Base-by-base conservation (phyloP, 2,113 vertebrate genomes). In the Dipodomys merriami region DNA sequence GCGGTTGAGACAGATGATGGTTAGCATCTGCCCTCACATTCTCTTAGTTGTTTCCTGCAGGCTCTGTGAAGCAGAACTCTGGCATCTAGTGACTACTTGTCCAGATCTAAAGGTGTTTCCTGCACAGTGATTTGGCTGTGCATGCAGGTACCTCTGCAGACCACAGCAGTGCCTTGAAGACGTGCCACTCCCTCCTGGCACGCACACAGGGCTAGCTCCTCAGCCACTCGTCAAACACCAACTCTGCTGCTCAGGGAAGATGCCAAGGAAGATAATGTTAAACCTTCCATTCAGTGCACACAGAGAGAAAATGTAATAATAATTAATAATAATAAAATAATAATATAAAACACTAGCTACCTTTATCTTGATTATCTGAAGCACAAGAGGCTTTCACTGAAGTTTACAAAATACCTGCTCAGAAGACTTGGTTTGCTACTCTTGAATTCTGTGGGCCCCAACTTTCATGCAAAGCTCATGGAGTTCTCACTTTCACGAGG, bases 31-130 rank as follows among this genome's bases (percentile, higher is more conserved):
- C 53, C 71, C 53, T 96, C 85, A 57, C 49, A 46, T 90, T 95
- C 91, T 87, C 73, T 85, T 11, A 69, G 82, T 29, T 94, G 77
- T 92, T 97, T 96, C 95, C 93, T 95, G 90, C 85, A 91, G 84
- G 90, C 35, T 85, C 74, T 30, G 65, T 62, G 85, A 96, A 95
- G 94, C 96, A 95, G 96, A 97, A 96, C 94, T 85, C 27, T 4
- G 87, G 87, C 77, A 68, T 81, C 73, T 23, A 27, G 33, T 2
- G 69, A 46, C 90, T 83, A 39, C 91, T 82, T 92, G 96, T 95
- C 94, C 81, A 83, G 69, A 94, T 72, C 44, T 76, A 95, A 97
- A 95, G 94, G 78, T 96, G 94, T 94, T 96, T 97, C 91, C 95
- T 96, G 94, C 49, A 46, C 64, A 93, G 49, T 0, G 0, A 1